Base-by-base conservation (phyloP, 2,888 invertebrate species). In the Pyralis farinalis region DNA sequence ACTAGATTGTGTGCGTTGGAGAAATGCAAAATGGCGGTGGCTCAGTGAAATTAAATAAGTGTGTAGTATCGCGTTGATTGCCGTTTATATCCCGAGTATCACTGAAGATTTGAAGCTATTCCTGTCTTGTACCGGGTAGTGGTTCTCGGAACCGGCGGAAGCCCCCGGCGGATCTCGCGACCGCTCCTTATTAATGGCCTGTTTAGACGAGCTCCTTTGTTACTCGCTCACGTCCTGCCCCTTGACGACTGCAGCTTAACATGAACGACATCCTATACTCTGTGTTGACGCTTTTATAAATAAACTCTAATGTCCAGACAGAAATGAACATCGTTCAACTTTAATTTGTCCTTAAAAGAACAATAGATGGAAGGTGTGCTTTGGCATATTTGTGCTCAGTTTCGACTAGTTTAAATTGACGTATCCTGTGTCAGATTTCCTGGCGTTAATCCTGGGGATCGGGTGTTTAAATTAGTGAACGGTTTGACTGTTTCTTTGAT, bases 131-230 rank as follows among this genome's bases (percentile, higher is more conserved):
- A 78, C 71, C 72, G 62, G 76, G 68, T 69, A 72, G 74, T 69
- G 64, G 68, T 86, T 87, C 86, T 77, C 60, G 79, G 85, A 87
- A 87, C 67, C 79, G 63, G 67, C 85, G 86, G 86, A 86, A 83
- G 85, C 77, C 76, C 16, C 78, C 78, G 74, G 59, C 71, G 73
- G 70, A 73, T 69, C 78, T 67, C 69, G 70, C 70, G 71, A 71
- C 81, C 82, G 78, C 74, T 81, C 84, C 82, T 84, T 87, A 85
- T 86, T 86, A 86, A 87, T 87, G 86, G 73, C 79, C 84, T 85
- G 85, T 84, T 87, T 87, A 85, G 79, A 80, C 80, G 72, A 70
- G 75, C 79, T 80, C 80, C 82, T 86, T 87, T 83, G 85, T 86
- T 81, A 80, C 78, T 76, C 69, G 71, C 78, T 78, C 84, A 80